These are phyloP conservation scores for Coptodon rendalli DNA, from an alignment of 2,113 vertebrate species.

Conservation along the genomic window DNA sequence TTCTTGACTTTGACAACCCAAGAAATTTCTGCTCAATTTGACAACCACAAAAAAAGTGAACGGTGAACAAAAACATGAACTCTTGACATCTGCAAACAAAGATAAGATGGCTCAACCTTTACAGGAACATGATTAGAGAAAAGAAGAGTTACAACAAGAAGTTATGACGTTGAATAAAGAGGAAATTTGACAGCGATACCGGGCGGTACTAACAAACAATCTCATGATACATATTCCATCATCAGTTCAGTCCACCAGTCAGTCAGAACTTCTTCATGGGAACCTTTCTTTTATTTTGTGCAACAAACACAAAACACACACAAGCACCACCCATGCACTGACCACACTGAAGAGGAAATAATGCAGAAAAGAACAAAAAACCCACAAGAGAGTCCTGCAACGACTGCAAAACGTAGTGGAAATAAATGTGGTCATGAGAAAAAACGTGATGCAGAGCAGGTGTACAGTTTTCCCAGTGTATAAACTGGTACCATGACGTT, in stretches of 20 bases:
- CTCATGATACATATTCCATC: neutral
- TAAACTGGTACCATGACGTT: fast-evolving
- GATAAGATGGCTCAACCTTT: neutral
- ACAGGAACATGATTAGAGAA: neutral
- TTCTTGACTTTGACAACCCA: neutral
- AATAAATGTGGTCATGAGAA: neutral
- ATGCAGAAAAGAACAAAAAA: neutral
- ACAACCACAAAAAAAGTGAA: neutral
- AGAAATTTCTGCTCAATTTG: neutral
- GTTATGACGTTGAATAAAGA: neutral
- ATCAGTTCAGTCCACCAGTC: neutral
- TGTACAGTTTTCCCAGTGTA: neutral
- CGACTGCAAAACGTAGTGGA: neutral
- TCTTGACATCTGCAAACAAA: neutral
- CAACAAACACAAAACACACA: neutral
- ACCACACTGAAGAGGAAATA: neutral
- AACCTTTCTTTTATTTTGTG: neutral
- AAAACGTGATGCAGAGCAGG: neutral
- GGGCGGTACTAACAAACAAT: neutral
- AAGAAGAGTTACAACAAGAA: neutral
- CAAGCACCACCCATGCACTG: neutral
- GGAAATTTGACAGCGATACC: neutral
- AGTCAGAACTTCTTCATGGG: neutral
- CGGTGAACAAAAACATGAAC: neutral
- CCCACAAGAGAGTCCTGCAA: neutral